Conservation (phyloP, 2,888 invertebrate genomes). For the Oconnorella tubifera region DNA sequence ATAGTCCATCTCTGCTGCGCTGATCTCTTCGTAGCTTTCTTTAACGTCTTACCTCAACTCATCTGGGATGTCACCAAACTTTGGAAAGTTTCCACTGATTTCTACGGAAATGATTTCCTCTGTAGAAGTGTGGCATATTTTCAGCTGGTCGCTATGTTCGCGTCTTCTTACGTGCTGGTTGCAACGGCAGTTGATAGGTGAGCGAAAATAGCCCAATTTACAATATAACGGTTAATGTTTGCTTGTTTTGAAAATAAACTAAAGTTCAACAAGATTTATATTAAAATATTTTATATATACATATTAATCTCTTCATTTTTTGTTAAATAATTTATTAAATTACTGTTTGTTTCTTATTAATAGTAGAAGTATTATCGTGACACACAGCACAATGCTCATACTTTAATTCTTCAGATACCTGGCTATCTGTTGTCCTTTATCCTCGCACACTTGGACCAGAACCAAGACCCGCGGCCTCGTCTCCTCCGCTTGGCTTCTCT, state of each 20-base stretch:
- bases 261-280: too few species aligned
- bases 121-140: constrained; percentile 63
- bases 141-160: constrained; percentile 50
- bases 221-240: neutral
- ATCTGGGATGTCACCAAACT: constrained; percentile 45
- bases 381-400: too few species aligned
- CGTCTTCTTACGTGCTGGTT: constrained; percentile 51
- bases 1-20: constrained; percentile 69
- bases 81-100: constrained; percentile 23
- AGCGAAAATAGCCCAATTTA: neutral
- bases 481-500: constrained; percentile 26
- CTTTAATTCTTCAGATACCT: constrained; percentile 43
- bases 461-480: constrained; percentile 54
- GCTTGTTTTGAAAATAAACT: too few species aligned
- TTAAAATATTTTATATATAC: too few species aligned
- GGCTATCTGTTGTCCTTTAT: constrained; percentile 63
- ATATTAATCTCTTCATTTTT: too few species aligned
- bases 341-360: too few species aligned
- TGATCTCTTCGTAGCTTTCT: constrained; percentile 68
- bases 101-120: constrained; percentile 57
- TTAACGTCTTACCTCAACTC: constrained; percentile 66
- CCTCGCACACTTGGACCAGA: constrained; percentile 60
- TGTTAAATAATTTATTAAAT: too few species aligned
- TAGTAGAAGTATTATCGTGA: too few species aligned
- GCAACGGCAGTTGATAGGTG: constrained; percentile 55